These are phyloP conservation scores for Anaspis maculata DNA, from an alignment of 2,888 invertebrate species.

Conservation along the genomic window DNA sequence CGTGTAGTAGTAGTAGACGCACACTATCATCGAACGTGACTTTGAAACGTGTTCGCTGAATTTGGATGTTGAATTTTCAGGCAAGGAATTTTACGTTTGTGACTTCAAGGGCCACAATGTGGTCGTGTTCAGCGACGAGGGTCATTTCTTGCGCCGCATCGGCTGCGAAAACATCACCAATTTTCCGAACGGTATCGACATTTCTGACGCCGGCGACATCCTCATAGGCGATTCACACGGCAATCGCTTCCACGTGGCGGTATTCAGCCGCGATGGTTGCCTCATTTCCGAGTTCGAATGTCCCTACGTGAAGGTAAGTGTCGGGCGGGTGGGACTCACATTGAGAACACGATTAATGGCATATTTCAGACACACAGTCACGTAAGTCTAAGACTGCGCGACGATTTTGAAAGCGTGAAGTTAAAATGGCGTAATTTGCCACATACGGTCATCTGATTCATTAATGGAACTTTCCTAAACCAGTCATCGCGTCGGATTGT, in stretches of 20 bases:
- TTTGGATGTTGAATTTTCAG: constrained; percentile 48
- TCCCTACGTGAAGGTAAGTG: constrained; percentile 86
- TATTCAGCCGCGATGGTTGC: constrained; percentile 82
- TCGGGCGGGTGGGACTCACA: no score
- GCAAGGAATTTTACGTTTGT: constrained; percentile 90
- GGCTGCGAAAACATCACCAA: constrained; percentile 94
- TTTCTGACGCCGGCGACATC: constrained; percentile 93
- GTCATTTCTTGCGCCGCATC: constrained; percentile 84
- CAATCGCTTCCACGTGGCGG: constrained; percentile 95
- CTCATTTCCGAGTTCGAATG: constrained; percentile 91
- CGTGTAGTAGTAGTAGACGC: no score
- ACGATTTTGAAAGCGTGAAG: no score
- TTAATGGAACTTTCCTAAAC: no score
- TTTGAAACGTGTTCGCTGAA: no score
- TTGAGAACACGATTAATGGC: no score
- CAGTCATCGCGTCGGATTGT: no score
- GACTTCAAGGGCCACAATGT: constrained; percentile 98
- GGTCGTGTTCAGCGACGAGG: constrained; percentile 90
- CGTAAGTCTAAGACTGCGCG: no score
- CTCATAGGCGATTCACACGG: constrained; percentile 96
- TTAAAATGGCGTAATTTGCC: no score
- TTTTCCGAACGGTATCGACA: constrained; percentile 96
- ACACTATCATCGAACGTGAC: no score
- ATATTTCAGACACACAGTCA: no score
- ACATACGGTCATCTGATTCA: no score